Evolutionary conservation across 37 sponge, comb jelly and placozoan species (phyloP), one percentile per base, ranked within the genome.

Genomic region (Mnemiopsis leidyi): DNA sequence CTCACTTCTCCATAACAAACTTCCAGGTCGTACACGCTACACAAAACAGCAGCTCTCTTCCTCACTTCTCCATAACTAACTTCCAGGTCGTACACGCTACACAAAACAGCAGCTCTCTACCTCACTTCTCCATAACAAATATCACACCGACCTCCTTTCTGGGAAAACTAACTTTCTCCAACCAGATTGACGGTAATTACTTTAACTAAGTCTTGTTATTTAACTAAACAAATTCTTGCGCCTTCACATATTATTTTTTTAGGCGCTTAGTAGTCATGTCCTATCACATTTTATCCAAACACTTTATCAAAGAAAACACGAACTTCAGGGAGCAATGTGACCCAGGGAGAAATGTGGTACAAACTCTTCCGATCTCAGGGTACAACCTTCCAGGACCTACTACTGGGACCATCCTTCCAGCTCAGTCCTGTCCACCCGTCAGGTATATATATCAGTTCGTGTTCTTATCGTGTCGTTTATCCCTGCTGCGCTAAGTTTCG

Each of bases 301-400:
- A n/a, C n/a, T n/a, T n/a, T n/a, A n/a, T n/a, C n/a, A n/a, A n/a
- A n/a, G n/a, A n/a, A n/a, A n/a, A n/a, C n/a, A n/a, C n/a, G n/a
- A n/a, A n/a, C n/a, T n/a, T n/a, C 79, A 77, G 79, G 36, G 16
- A 32, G 35, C 18, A 34, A 32, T 5, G 1, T 32, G 21, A 32
- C 36, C 33, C 79, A 77, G 36, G 79, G 79, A 1, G 36, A 13
- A 5, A 13, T 77, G 36, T 77, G 79, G 79, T 77, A 77, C 35
- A 32, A 28, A 20, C 26, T 77, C 2, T 31, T 3, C 36, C 26
- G 32, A 20, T 28, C 79, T 7, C 79, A 77, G 79, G 32, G 79
- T 18, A 28, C 26, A 32, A 77, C 79, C 0, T 31, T 32, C 32
- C 36, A 34, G 20, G 35, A 34, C 36, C 26, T 77, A 5, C 26